Base-by-base conservation (phyloP, 1,140 invertebrate species). In the Delia radicum region DNA sequence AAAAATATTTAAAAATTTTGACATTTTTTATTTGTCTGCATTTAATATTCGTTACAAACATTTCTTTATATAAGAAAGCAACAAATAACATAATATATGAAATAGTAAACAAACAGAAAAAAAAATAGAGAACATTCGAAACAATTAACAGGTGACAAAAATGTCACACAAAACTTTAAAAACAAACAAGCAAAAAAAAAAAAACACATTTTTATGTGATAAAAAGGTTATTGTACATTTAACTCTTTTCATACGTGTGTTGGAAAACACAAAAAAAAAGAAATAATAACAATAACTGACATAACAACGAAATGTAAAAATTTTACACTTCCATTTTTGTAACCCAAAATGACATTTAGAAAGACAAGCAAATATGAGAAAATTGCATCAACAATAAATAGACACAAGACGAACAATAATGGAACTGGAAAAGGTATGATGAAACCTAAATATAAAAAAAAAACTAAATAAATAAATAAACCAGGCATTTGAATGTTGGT, bases 341-440 rank as follows among this genome's bases (percentile, higher is more conserved):
- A 5, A 42, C 26, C 62, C 62, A 65, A 65, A 65, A 28, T 65
- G 62, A 65, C 62, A 65, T 29, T 65, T 65, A 13, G 27, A 65
- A 28, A 15, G 62, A 65, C 62, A 65, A 13, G 10, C 62, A 29
- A 26, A 27, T 26, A 8, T 63, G 55, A n/a, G 26, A 26, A 63
- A 13, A 28, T 28, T 63, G 24, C 61, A 65, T 28, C 12, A 28
- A 15, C 62, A 26, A 28, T 4, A 65, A 26, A 28, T 29, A 29
- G 12, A 29, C 27, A 29, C 3, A 15, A 26, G 21, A 18, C 8
- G n/a, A 29, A 26, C 24, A 62, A 27, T 26, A 27, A 61, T 3
- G 12, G 6, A 61, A 6, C n/a, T n/a, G n/a, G n/a, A n/a, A n/a
- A n/a, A n/a, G n/a, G n/a, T n/a, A n/a, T n/a, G n/a, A n/a, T n/a